Evolutionary conservation across 2,888 invertebrate genomes (phyloP).

Genomic region (Helicoverpa assulta): DNA sequence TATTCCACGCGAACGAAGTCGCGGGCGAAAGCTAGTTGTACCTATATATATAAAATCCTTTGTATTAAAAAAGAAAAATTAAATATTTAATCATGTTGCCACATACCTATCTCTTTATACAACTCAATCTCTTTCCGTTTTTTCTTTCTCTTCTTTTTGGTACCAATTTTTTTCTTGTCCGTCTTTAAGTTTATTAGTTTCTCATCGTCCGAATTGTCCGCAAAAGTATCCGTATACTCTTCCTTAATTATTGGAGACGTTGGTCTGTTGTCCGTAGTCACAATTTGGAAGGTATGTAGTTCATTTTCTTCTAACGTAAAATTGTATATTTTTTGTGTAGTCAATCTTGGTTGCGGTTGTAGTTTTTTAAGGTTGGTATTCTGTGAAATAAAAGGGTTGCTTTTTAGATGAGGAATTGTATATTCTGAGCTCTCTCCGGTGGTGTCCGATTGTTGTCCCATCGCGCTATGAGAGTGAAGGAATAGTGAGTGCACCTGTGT

Average conservation of each 20-base stretch:
- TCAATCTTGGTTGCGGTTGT: conserved; percentile 23
- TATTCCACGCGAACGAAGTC: too few species aligned
- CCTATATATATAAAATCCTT: too few species aligned
- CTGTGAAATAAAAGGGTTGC: conserved; percentile 41
- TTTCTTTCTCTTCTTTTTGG: conserved; percentile 32
- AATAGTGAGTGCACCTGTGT: too few species aligned
- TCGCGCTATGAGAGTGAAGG: too few species aligned
- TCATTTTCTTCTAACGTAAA: conserved; percentile 13
- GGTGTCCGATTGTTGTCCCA: too few species aligned
- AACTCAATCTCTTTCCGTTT: conserved; percentile 41
- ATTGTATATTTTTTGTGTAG: conserved; percentile 31
- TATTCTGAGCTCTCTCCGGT: too few species aligned
- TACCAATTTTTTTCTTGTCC: neutral
- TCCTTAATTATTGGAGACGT: conserved; percentile 8
- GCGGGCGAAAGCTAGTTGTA: too few species aligned
- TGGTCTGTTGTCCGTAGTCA: conserved; percentile 15
- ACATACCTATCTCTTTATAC: conserved; percentile 64
- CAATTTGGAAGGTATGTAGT: conserved; percentile 19
- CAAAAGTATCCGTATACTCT: conserved; percentile 18
- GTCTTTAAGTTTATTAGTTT: conserved; percentile 5
- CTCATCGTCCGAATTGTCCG: conserved; percentile 51
- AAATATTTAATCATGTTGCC: too few species aligned
- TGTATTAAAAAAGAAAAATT: too few species aligned
- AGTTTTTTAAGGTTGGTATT: conserved; percentile 13
- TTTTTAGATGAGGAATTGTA: too few species aligned